Evolutionary conservation across 2,797 vertebrate genomes (phyloP), one percentile per base, ranked within the genome.

Genomic region (Manis pentadactyla): DNA sequence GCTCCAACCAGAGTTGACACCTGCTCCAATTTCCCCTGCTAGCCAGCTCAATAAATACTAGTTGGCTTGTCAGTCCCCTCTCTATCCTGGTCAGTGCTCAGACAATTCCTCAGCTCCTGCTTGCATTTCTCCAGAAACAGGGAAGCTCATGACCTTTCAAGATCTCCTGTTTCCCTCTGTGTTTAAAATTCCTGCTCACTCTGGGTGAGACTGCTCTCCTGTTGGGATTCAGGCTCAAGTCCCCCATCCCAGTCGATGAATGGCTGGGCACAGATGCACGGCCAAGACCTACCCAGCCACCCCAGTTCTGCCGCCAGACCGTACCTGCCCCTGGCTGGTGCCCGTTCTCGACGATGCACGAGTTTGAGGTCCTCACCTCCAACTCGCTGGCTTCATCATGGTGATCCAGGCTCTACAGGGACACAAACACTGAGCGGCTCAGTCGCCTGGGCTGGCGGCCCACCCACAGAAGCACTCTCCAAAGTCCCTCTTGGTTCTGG

Each of bases 251-350:
- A n/a, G 42, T 21, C 75, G 51, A 89, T 42, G 15, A 15, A 64
- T 12, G 39, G 46, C 83, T 31, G 15, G 87, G 49, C 49, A 34
- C 11, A 83, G n/a, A 77, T 1, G 23, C 19, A 6, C 2, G 7
- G 34, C 64, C 1, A 39, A 39, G 37, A 55, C 11, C 75, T 57
- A 34, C 49, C 55, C 93, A 68, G 25, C n/a, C 10, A 1, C 11
- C 69, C 53, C 1, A 34, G 88, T n/a, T 18, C 13, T 25, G 37
- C 77, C 17, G 17, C 31, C 2, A 0, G 11, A 29, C 97, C 97
- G 94, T 98, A 99, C 99, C 99, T 98, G 97, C 93, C 9, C 97
- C 97, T 13, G 93, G 94, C 87, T 98, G 98, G 96, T 98, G 98
- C 53, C 98, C 98, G 17, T 99, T 99, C 97, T 99, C 99, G 64